phyloP scores from a whole-genome alignment of 2,113 vertebrate genomes.

The Hippocampus barbouri region DNA sequence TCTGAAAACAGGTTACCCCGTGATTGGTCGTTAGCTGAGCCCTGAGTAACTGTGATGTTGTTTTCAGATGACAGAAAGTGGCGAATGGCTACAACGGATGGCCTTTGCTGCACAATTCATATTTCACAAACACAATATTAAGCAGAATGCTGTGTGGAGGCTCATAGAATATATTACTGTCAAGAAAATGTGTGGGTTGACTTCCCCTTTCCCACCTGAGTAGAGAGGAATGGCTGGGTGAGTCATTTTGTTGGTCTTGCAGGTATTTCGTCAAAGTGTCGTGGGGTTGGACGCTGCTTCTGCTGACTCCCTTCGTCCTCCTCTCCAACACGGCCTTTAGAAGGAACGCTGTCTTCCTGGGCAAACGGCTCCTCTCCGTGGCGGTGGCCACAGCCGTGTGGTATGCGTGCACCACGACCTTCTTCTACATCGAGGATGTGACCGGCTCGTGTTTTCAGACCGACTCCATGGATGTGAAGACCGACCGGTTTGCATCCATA shows the following conservation, averaged over 20 bases:
- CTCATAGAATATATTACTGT: too few relatives aligned
- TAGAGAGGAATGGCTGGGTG: neutral
- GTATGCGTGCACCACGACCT: conserved; percentile 80
- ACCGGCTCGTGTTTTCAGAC: conserved; percentile 78
- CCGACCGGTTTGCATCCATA: conserved; percentile 60
- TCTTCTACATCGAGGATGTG: conserved; percentile 81
- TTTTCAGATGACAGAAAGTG: too few relatives aligned
- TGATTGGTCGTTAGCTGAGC: too few relatives aligned
- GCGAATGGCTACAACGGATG: too few relatives aligned
- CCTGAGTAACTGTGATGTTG: too few relatives aligned
- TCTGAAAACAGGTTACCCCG: too few relatives aligned
- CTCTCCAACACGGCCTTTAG: conserved; percentile 75
- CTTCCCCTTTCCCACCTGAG: neutral
- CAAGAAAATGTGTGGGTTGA: neutral
- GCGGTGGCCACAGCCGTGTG: conserved; percentile 83
- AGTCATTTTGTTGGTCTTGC: conserved; percentile 25
- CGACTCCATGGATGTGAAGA: neutral
- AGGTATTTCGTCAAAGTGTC: conserved; percentile 96
- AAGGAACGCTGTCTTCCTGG: conserved; percentile 52
- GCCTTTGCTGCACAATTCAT: too few relatives aligned
- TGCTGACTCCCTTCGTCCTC: conserved; percentile 87
- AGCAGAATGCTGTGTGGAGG: too few relatives aligned
- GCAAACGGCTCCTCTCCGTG: conserved; percentile 75
- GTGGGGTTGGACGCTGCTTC: conserved; percentile 90
- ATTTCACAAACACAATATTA: too few relatives aligned